Conservation (phyloP, 2,888 invertebrate genomes). For the Kryphioiulus occultus region DNA sequence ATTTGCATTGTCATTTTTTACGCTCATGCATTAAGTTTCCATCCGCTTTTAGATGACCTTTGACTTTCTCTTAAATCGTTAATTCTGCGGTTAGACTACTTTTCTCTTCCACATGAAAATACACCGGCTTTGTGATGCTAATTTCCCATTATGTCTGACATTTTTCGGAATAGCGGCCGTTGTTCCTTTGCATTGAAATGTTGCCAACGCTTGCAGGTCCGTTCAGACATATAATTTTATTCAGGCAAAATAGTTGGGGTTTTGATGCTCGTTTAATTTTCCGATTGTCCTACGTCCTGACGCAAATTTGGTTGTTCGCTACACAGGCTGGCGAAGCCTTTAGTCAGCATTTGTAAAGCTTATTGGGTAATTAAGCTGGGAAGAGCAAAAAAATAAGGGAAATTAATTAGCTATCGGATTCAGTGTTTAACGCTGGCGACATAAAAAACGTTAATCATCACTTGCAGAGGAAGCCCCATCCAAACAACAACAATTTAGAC, state of each 20-base stretch:
- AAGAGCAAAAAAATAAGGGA: neutral
- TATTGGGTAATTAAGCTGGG: neutral
- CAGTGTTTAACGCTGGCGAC: neutral
- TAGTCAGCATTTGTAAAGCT: neutral
- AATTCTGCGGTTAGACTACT: neutral
- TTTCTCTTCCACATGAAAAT: neutral
- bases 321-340: neutral
- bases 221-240: neutral
- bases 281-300: neutral
- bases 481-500: slow-evolving; percentile 4
- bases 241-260: neutral
- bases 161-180: neutral
- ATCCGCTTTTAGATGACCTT: neutral
- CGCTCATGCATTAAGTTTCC: neutral
- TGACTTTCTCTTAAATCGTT: neutral
- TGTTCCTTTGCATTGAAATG: neutral
- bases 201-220: neutral
- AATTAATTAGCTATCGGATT: slow-evolving; percentile 31
- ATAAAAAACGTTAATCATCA: neutral
- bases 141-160: neutral
- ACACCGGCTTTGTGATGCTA: neutral
- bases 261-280: neutral
- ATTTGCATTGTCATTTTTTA: neutral
- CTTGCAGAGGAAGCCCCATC: neutral
- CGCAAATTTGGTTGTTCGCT: no score